A percentile compares a stretch with the other conserved stretches of the same genome.
phyloP scores from a whole-genome alignment of 1,140 invertebrate species.

The Polypedilum vanderplanki region DNA sequence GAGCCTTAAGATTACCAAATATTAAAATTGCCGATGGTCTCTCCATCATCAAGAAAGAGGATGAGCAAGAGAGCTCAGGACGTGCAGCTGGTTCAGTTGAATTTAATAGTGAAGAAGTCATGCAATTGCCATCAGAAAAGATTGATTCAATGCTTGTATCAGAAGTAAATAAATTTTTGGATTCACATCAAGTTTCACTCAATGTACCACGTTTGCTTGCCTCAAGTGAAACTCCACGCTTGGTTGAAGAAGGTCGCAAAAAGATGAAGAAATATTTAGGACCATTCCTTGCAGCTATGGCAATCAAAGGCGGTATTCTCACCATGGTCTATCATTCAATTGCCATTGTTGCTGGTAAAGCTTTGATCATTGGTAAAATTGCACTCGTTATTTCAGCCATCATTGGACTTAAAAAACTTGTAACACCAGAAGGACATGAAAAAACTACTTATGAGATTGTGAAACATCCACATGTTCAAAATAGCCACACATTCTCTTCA shows the following conservation, averaged over 20 bases:
- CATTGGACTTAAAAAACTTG: conserved; percentile 67
- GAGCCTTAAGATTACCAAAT: conserved; percentile 53
- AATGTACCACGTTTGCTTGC: conserved; percentile 46
- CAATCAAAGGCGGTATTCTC: conserved; percentile 61
- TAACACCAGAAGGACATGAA: conserved; percentile 55
- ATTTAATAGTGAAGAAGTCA: conserved; percentile 47
- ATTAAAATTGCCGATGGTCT: conserved; percentile 58
- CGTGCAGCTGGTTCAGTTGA: conserved; percentile 46
- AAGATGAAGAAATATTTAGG: conserved; percentile 52
- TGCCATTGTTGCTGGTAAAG: conserved; percentile 63
- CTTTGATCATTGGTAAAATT: conserved; percentile 53
- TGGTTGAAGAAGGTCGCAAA: conserved; percentile 50
- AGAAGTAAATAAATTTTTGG: conserved; percentile 50
- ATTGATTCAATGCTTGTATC: conserved; percentile 53
- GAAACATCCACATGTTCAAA: conserved; percentile 71
- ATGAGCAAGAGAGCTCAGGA: conserved; percentile 40
- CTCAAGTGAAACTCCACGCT: conserved; percentile 37
- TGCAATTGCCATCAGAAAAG: conserved; percentile 46
- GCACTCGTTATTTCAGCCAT: conserved; percentile 66
- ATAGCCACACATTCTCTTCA: conserved; percentile 66
- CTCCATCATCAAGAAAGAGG: conserved; percentile 44
- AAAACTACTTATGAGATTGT: conserved; percentile 79
- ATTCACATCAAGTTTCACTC: conserved; percentile 53
- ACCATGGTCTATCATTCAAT: conserved; percentile 67
- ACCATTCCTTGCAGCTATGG: conserved; percentile 53